Evolutionary conservation across 2,888 invertebrate species (phyloP).

Genomic region (Sesia apiformis): DNA sequence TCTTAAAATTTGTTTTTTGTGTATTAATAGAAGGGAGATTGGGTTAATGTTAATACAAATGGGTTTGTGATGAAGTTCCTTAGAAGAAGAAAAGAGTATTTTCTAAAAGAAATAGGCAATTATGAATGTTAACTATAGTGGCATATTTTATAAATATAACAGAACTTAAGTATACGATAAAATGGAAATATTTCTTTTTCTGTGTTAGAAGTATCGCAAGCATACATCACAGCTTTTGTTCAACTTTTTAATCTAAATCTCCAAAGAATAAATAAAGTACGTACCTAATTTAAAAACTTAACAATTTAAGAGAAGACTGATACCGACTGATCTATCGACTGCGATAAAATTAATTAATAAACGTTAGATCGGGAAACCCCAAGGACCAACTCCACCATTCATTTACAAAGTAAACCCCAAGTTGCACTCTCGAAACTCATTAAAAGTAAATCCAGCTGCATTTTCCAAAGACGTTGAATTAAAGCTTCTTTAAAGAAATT

Average conservation of each 20-base stretch:
- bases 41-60: neutral
- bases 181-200: too few species aligned
- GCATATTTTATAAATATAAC: too few species aligned
- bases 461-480: constrained; percentile 70
- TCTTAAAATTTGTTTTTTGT: neutral
- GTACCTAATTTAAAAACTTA: too few species aligned
- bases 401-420: constrained; percentile 63
- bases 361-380: neutral
- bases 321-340: neutral
- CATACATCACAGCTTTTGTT: too few species aligned
- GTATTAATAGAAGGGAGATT: neutral
- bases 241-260: too few species aligned
- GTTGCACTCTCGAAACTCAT: constrained; percentile 67
- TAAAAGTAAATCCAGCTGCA: constrained; percentile 70
- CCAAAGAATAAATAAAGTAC: too few species aligned
- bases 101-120: too few species aligned
- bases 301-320: too few species aligned
- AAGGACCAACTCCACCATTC: constrained; percentile 37
- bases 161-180: too few species aligned
- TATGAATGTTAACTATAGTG: too few species aligned
- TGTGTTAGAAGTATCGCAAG: too few species aligned
- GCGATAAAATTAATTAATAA: neutral
- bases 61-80: neutral
- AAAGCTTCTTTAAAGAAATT: constrained; percentile 59
- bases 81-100: too few species aligned